Percentiles rank a stretch among this genome's conserved stretches.
Evolutionary conservation across 2,113 vertebrate genomes (phyloP).

Genomic region (Polypterus bichir): DNA sequence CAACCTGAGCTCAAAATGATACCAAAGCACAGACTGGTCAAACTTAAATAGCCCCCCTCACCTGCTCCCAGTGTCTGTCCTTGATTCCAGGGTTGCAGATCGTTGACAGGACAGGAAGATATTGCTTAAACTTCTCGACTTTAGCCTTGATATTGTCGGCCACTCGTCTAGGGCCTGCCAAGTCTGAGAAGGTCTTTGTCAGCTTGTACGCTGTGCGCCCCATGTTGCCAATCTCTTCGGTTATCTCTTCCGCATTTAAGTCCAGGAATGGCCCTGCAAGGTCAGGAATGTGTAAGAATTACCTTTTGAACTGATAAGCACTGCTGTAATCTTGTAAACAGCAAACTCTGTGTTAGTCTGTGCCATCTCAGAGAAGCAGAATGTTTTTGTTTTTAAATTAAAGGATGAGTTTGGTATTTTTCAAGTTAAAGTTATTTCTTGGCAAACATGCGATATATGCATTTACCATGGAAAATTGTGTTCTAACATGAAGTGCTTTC

Average conservation of each 20-base stretch:
- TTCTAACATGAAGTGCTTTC: no score
- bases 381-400: no score
- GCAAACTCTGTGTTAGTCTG: no score
- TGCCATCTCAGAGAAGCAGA: no score
- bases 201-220: slow-evolving; percentile 71
- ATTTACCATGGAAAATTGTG: no score
- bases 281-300: background rate
- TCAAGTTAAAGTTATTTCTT: no score
- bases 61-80: slow-evolving; percentile 74
- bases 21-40: no score
- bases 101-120: slow-evolving; percentile 63
- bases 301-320: no score
- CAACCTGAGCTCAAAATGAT: no score
- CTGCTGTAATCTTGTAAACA: no score
- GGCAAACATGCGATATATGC: no score
- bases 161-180: slow-evolving; percentile 50
- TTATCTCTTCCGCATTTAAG: slow-evolving; percentile 64
- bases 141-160: slow-evolving; percentile 60
- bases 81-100: slow-evolving; percentile 79
- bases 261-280: slow-evolving; percentile 53
- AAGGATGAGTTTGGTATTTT: no score
- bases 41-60: slow-evolving; percentile 15
- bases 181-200: slow-evolving; percentile 50
- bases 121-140: slow-evolving; percentile 70
- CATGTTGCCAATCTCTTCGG: slow-evolving; percentile 64